Evolutionary conservation across 1,140 invertebrate species (phyloP).

Genomic region (Dreissena polymorpha): DNA sequence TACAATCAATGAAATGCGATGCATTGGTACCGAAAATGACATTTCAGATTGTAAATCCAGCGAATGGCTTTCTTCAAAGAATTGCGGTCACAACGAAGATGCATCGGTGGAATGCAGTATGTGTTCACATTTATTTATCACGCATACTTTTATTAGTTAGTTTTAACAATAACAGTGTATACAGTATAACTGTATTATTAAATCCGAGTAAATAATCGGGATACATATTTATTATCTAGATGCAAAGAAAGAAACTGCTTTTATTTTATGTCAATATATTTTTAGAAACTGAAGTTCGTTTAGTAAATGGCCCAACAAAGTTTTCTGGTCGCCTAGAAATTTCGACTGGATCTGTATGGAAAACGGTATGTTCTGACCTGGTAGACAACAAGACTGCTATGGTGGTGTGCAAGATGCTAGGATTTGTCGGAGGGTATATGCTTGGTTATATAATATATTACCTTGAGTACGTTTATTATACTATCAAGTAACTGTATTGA

Average conservation of each 20-base stretch:
- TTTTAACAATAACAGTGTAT: background rate
- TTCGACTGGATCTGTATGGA: background rate
- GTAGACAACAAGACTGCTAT: constrained; percentile 12
- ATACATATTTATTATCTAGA: no score
- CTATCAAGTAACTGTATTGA: background rate
- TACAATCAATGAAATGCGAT: constrained; percentile 18
- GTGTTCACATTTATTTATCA: background rate
- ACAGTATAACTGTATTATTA: background rate
- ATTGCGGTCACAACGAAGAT: constrained; percentile 24
- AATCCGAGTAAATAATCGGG: background rate
- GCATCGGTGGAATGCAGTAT: constrained; percentile 38
- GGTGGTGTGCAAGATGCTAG: constrained; percentile 34
- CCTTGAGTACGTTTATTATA: background rate
- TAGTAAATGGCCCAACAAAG: constrained; percentile 3
- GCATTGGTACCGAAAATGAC: constrained; percentile 20
- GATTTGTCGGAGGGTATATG: constrained; percentile 20
- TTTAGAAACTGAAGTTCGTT: constrained; percentile 20
- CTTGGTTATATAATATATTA: no score
- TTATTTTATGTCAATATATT: background rate
- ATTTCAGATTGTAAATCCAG: constrained; percentile 37
- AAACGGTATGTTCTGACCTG: constrained; percentile 1
- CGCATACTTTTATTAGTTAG: no score
- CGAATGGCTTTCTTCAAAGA: constrained; percentile 1
- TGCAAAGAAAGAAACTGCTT: no score
- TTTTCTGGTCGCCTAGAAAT: constrained; percentile 21